Base-by-base conservation (phyloP, 2,113 vertebrate genomes). In the Sphaerodactylus townsendi region DNA sequence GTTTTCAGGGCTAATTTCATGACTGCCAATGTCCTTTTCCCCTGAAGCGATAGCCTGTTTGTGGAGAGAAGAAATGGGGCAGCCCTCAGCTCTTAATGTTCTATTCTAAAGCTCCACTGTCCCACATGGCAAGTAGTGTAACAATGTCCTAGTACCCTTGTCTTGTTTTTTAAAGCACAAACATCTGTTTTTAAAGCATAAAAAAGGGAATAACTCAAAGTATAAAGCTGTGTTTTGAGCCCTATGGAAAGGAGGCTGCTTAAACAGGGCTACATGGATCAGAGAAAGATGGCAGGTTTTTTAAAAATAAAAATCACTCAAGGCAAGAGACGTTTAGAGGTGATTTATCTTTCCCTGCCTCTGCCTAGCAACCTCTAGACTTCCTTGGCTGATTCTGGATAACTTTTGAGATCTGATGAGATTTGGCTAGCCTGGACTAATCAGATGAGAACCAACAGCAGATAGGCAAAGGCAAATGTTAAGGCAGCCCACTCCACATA, bases 1-100 rank as follows among this genome's bases (percentile, higher is more conserved):
- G 46, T 90, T 85, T 56, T 23, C 37, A 64, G 53, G 2, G 64
- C 30, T 41, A 71, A 33, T 72, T 70, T 64, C 50, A 82, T 87
- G 83, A 69, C 53, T 72, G 15, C 53, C 28, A 48, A 79, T 76
- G 69, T 0, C 0, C n/a, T 28, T 84, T 77, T 15, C 33, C 23
- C 48, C 35, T 14, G 30, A 71, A 56, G 10, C n/a, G 33, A 14
- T 39, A 4, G 2, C 33, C 9, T 64, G 10, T 53, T 35, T 84
- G n/a, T 71, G 23, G 68, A 78, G 62, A 72, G 64, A 33, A 9
- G 50, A n/a, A 59, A 70, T 3, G 11, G 41, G 13, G 3, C 39
- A 64, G 50, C 8, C 30, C 10, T 9, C 30, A 62, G 17, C 14
- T 13, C 53, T 5, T 56, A 56, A 37, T 41, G 41, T 35, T 21